phyloP scores from a whole-genome alignment of 2,113 vertebrate genomes.

The Mesoclemmys tuberculata region DNA sequence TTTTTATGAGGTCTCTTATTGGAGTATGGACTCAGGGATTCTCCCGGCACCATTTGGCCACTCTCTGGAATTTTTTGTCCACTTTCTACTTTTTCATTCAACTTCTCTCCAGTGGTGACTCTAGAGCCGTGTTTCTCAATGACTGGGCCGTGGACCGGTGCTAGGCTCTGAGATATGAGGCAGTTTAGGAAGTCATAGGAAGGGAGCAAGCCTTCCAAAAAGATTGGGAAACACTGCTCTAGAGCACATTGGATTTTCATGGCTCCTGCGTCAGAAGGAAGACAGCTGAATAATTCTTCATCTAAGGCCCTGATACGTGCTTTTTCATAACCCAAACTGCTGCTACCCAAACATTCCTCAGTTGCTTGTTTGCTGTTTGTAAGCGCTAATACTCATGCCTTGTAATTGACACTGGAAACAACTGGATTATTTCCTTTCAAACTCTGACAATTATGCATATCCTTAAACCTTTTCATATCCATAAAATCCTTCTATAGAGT shows the following conservation, averaged over 20 bases:
- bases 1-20: not conserved
- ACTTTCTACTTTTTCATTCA: not conserved
- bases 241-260: not conserved
- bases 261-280: not conserved
- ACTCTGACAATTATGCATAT: no score
- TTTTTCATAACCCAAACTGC: not conserved
- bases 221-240: no score
- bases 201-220: no score
- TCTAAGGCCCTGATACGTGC: rapidly evolving
- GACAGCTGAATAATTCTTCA: not conserved
- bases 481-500: not conserved
- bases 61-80: not conserved
- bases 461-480: not conserved
- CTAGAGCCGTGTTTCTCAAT: no score
- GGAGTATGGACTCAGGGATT: not conserved
- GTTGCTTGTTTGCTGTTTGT: not conserved
- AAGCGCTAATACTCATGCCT: not conserved
- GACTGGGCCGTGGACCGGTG: no score
- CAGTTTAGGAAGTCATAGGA: no score
- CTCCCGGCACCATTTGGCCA: not conserved
- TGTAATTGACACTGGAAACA: not conserved
- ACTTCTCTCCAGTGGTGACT: not conserved
- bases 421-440: not conserved
- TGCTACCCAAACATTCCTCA: not conserved
- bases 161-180: no score